Base-by-base conservation (phyloP, 2,113 vertebrate genomes). In the Gambusia affinis region DNA sequence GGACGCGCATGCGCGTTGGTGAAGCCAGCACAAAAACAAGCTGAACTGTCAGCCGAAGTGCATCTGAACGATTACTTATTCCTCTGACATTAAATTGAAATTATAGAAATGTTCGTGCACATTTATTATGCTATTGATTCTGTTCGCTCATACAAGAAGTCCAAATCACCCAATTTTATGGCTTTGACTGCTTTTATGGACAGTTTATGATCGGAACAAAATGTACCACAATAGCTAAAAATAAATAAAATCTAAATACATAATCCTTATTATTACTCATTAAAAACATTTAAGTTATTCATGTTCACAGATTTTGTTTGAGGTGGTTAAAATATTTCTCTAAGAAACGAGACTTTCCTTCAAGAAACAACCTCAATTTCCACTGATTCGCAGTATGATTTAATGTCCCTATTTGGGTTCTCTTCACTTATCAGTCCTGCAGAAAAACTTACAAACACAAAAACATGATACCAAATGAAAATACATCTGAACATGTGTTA, bases 1-100 rank as follows among this genome's bases (percentile, higher is more conserved):
- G 17, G 12, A 2, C 10, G 84, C 95, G 96, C 96, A 96, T 93
- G 95, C 96, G 96, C 94, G 94, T 27, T 92, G 75, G 76, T 3
- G 44, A 10, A 27, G 28, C 11, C 31, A 64, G 51, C 57, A 67
- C 79, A 70, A 88, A 89, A 81, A 74, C 37, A 72, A 76, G 70
- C 84, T 57, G 67, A 47, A 64, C 31, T 30, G 71, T 70, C 30
- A n/a, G 63, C 12, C 8, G 5, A 7, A 51, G 27, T 33, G 8
- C 1, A 19, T 33, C 19, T 64, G 14, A 29, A 29, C 29, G 14
- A 61, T 61, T 28, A 29, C n/a, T 27, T 29, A 29, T 29, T 28
- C 6, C 0, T 31, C 27, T 37, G 4, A 65, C 22, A 65, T 37
- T 37, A 27, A 5, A 4, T 57, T 57, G 51, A 24, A 8, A 24